Evolutionary conservation across 2,888 invertebrate species (phyloP).

Genomic region (Minunthozetes semirufus): DNA sequence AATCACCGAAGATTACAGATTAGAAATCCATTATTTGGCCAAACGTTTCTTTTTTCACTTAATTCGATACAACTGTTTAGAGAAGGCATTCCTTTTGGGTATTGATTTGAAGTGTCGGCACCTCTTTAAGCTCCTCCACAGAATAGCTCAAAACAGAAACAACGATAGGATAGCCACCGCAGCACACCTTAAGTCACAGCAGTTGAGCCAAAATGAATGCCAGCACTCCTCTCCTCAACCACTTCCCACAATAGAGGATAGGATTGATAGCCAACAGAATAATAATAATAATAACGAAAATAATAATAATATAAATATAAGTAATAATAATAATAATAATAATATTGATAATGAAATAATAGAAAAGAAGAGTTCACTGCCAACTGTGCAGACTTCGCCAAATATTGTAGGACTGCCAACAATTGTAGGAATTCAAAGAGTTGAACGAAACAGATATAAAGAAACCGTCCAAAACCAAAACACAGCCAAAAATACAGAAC

Average conservation of each 20-base stretch:
- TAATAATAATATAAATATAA: too few species aligned
- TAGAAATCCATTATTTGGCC: conserved; percentile 68
- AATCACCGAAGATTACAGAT: conserved; percentile 58
- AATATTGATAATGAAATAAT: too few species aligned
- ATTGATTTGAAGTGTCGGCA: conserved; percentile 41
- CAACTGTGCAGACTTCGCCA: neutral
- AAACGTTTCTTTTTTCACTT: conserved; percentile 49
- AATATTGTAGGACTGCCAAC: neutral
- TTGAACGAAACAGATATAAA: neutral
- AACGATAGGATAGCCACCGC: conserved; percentile 18
- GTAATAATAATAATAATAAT: too few species aligned
- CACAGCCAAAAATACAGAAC: too few species aligned
- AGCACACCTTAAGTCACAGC: neutral
- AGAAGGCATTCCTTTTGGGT: conserved; percentile 42
- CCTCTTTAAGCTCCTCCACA: conserved; percentile 39
- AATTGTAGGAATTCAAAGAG: neutral
- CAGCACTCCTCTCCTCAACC: neutral
- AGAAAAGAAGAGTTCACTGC: neutral
- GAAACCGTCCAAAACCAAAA: too few species aligned
- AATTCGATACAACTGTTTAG: conserved; percentile 39
- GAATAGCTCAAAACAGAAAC: conserved; percentile 32
- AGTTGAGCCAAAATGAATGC: neutral
- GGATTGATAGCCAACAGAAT: neutral
- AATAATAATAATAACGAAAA: neutral
- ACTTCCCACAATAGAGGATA: too few species aligned